Conservation (phyloP, 2,113 vertebrate genomes). For the Pipa parva region DNA sequence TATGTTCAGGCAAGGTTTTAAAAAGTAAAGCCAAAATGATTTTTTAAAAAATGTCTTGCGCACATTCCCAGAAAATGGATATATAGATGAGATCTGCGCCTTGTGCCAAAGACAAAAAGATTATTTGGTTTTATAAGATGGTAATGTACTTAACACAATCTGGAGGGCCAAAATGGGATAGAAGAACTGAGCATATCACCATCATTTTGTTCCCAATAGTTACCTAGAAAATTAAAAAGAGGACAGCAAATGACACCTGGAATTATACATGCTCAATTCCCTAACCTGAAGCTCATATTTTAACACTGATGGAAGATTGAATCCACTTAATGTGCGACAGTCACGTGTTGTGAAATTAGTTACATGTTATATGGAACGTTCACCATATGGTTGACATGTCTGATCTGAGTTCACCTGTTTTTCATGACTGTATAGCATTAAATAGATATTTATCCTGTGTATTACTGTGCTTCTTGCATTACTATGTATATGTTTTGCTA, state of each 20-base stretch:
- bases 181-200: neutral
- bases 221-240: neutral
- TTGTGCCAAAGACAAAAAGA: conserved; percentile 48
- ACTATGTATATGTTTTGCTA: too few relatives aligned
- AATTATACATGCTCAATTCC: neutral
- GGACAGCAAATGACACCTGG: neutral
- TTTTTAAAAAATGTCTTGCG: too few relatives aligned
- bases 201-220: neutral
- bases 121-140: conserved; percentile 6
- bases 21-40: too few relatives aligned
- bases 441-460: too few relatives aligned
- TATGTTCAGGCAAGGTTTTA: too few relatives aligned
- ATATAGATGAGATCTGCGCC: conserved; percentile 50
- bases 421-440: too few relatives aligned
- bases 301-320: neutral
- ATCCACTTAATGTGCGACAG: neutral
- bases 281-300: neutral
- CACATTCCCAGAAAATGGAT: conserved; percentile 58
- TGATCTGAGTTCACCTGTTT: too few relatives aligned
- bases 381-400: too few relatives aligned
- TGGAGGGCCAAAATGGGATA: neutral
- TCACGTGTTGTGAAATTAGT: conserved; percentile 3
- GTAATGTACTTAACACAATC: conserved; percentile 13
- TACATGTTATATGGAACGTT: neutral
- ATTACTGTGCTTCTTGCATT: too few relatives aligned